These are phyloP conservation scores for Cheilosia vernalis DNA, from an alignment of 2,888 invertebrate genomes.

Conservation along the genomic window DNA sequence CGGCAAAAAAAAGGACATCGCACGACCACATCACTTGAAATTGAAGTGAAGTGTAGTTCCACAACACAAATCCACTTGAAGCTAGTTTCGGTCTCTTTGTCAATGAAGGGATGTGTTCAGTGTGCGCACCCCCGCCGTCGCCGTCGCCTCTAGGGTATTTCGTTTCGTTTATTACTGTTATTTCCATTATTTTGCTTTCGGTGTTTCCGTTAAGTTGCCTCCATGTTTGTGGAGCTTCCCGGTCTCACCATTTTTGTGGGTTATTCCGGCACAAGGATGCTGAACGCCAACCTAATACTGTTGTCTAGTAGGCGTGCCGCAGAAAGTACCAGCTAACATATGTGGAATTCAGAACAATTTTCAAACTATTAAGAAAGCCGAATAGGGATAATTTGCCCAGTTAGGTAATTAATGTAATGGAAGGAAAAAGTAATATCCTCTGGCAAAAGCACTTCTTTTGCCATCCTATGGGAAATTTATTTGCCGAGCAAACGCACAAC, in stretches of 20 bases:
- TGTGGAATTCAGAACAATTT: conserved; percentile 65
- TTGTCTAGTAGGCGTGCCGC: conserved; percentile 7
- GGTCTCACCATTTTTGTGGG: not conserved
- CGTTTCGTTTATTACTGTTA: conserved; percentile 43
- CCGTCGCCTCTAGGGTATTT: not conserved
- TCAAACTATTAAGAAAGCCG: conserved; percentile 73
- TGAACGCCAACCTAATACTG: conserved; percentile 2
- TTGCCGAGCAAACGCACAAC: conserved; percentile 5
- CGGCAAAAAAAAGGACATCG: conserved; percentile 49
- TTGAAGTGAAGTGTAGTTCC: conserved; percentile 40
- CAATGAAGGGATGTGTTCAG: conserved; percentile 22
- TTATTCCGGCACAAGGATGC: conserved; percentile 46
- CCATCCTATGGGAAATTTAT: conserved; percentile 43
- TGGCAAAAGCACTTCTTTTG: conserved; percentile 25
- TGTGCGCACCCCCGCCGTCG: not conserved
- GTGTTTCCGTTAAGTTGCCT: conserved; percentile 21
- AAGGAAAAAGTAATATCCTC: conserved; percentile 55
- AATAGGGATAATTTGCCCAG: conserved; percentile 67
- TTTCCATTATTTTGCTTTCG: conserved; percentile 46
- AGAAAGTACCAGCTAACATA: conserved; percentile 24
- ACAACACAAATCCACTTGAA: conserved; percentile 48
- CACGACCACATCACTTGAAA: conserved; percentile 53
- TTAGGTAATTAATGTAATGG: conserved; percentile 69
- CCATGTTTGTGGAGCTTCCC: conserved; percentile 11
- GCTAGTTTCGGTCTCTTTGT: conserved; percentile 34